phyloP scores from a whole-genome alignment of 1,140 invertebrate genomes.

The Lepidurus couesii region DNA sequence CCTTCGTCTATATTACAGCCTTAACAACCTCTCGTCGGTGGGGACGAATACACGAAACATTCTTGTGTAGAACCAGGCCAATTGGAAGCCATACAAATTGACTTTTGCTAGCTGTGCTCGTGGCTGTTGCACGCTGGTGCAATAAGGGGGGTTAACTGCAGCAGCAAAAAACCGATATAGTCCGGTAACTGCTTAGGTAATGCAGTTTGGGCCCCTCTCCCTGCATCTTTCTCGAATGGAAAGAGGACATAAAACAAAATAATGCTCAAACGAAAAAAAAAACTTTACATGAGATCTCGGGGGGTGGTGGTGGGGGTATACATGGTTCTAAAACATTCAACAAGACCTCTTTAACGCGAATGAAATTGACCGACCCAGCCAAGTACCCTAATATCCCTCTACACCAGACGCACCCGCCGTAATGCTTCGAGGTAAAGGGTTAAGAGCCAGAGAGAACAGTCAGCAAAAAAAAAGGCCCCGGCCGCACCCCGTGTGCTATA shows the following conservation, averaged over 20 bases:
- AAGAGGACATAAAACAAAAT: background rate
- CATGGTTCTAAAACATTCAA: too few relatives aligned
- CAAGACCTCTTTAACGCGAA: too few relatives aligned
- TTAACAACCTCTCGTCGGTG: background rate
- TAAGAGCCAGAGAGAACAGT: too few relatives aligned
- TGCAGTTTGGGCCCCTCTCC: background rate
- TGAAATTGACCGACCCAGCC: too few relatives aligned
- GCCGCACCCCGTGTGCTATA: too few relatives aligned
- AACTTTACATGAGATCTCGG: too few relatives aligned
- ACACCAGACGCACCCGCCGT: too few relatives aligned
- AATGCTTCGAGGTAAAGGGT: too few relatives aligned
- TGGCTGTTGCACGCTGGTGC: background rate
- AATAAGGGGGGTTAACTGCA: background rate
- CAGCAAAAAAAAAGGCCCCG: too few relatives aligned
- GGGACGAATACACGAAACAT: background rate
- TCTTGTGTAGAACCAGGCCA: background rate
- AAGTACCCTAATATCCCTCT: too few relatives aligned
- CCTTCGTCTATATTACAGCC: too few relatives aligned
- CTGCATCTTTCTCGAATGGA: background rate
- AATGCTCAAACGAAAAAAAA: background rate
- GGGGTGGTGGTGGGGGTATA: too few relatives aligned
- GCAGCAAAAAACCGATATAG: conserved; percentile 2
- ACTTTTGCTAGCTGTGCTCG: background rate
- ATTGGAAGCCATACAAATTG: conserved; percentile 3
- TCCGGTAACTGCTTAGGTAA: background rate